phyloP scores from a whole-genome alignment of 2,113 vertebrate genomes.

The Coryphaenoides rupestris region DNA sequence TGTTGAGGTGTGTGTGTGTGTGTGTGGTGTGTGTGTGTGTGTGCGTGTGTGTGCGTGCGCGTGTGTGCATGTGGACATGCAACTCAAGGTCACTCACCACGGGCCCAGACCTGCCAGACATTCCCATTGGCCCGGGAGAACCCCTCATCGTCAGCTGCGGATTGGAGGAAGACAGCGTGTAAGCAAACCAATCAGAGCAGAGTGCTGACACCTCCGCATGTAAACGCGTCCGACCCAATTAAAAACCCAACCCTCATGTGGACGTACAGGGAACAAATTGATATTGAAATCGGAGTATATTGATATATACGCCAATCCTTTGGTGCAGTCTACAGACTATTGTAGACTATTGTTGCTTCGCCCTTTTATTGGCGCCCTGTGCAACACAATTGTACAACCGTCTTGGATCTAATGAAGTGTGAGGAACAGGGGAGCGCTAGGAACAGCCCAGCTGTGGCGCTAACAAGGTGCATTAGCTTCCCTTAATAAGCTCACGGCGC shows the following conservation, averaged over 20 bases:
- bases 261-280: background rate
- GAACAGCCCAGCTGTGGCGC: background rate
- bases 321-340: background rate
- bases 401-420: background rate
- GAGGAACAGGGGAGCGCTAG: background rate
- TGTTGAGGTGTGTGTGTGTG: background rate
- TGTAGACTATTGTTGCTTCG: background rate
- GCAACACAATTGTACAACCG: background rate
- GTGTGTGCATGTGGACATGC: slow-evolving; percentile 1
- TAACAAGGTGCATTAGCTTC: background rate
- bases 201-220: background rate
- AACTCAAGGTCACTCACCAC: slow-evolving; percentile 77
- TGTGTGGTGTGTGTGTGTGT: background rate
- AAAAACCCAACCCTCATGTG: background rate
- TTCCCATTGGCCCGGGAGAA: slow-evolving; percentile 86
- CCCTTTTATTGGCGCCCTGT: background rate
- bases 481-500: background rate
- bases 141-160: slow-evolving; percentile 90
- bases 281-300: background rate
- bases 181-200: slow-evolving; percentile 29
- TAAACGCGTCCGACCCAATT: background rate
- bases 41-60: background rate
- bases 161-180: slow-evolving; percentile 38
- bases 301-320: background rate
- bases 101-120: slow-evolving; percentile 91